Evolutionary conservation across 92 coral and sea anemone genomes (phyloP).

Genomic region (Zoanthus sociatus): DNA sequence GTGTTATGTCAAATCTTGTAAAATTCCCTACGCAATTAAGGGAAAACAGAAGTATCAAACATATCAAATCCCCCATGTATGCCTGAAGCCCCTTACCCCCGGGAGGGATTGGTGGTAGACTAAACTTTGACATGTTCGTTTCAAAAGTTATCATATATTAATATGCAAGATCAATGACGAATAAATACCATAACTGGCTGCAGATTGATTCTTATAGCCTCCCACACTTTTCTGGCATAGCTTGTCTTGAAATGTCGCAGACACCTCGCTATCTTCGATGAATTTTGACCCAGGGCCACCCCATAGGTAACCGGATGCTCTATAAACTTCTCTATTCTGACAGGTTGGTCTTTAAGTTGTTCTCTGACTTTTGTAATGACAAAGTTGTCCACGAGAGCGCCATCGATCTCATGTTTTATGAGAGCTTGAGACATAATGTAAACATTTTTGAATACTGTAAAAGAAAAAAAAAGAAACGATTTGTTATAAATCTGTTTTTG

Average conservation of each 20-base stretch:
- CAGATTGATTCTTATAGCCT: conserved; percentile 25
- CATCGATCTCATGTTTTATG: conserved; percentile 31
- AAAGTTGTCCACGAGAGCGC: conserved; percentile 54
- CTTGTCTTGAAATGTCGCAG: conserved; percentile 48
- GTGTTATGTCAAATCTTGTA: no score
- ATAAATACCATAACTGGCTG: conserved; percentile 30
- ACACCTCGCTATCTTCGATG: conserved; percentile 44
- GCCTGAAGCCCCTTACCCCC: no score
- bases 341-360: conserved; percentile 12
- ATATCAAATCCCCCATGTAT: no score
- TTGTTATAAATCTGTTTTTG: not conserved
- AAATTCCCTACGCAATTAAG: no score
- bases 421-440: conserved; percentile 26
- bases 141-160: no score
- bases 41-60: no score
- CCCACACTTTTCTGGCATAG: conserved; percentile 39
- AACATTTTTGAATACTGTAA: conserved; percentile 22
- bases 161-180: no score
- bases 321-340: conserved; percentile 54
- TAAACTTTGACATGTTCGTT: no score
- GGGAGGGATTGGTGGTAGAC: no score
- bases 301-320: conserved; percentile 65
- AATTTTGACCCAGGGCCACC: conserved; percentile 34
- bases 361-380: conserved; percentile 41
- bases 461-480: not conserved